phyloP scores from a whole-genome alignment of 2,113 vertebrate species.

The Chascanopsetta lugubris region DNA sequence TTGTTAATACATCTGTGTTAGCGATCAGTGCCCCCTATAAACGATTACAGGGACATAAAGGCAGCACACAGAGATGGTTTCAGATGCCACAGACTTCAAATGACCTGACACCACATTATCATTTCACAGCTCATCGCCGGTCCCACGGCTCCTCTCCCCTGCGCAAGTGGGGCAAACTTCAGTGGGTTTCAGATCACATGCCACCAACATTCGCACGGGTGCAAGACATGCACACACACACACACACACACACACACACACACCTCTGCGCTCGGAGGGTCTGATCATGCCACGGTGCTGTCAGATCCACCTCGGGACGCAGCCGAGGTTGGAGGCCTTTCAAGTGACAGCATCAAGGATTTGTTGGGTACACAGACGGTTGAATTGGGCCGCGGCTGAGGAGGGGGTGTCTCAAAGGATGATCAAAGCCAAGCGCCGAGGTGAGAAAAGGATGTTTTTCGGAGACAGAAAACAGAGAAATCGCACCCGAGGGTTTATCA shows the following conservation, averaged over 20 bases:
- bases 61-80: slow-evolving; percentile 30
- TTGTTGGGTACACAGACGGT: slow-evolving; percentile 26
- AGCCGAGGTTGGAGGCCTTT: slow-evolving; percentile 41
- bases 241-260: too few species aligned
- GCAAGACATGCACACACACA: too few species aligned
- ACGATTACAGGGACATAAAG: slow-evolving; percentile 42
- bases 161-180: slow-evolving; percentile 9
- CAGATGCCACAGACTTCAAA: slow-evolving; percentile 34
- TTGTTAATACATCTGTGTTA: slow-evolving; percentile 31
- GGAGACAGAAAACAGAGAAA: slow-evolving; percentile 38
- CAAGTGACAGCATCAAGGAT: slow-evolving; percentile 54
- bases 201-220: slow-evolving; percentile 5
- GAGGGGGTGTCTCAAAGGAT: slow-evolving; percentile 30
- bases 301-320: slow-evolving; percentile 36
- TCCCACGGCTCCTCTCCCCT: slow-evolving; percentile 6
- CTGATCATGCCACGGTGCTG: slow-evolving; percentile 32
- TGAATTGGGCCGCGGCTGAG: slow-evolving; percentile 52
- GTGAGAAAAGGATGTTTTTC: slow-evolving; percentile 38
- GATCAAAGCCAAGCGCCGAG: slow-evolving; percentile 64
- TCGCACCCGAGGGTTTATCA: slow-evolving; percentile 44
- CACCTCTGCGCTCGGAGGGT: slow-evolving; percentile 9
- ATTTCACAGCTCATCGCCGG: slow-evolving; percentile 43
- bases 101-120: slow-evolving; percentile 16
- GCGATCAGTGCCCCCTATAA: slow-evolving; percentile 44
- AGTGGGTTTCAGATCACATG: slow-evolving; percentile 1